Evolutionary conservation across 1,140 invertebrate species (phyloP), one percentile per base, ranked within the genome.

Genomic region (Coptotermes formosanus): DNA sequence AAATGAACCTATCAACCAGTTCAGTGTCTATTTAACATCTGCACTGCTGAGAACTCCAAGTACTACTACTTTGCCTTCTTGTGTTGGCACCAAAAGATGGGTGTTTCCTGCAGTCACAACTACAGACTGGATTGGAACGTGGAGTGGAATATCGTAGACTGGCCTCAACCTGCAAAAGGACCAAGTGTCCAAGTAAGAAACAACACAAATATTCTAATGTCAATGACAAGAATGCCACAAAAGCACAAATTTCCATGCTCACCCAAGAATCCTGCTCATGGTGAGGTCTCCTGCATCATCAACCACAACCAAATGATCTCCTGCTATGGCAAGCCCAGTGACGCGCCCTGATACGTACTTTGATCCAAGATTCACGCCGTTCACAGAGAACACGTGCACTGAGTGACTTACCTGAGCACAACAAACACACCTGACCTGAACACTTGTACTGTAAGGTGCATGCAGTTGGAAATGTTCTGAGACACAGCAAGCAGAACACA

Each of bases 31-130:
- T 30, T 75, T 75, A 75, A 8, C 1, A n/a, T 75, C 64, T 30
- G 4, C 6, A 75, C 25, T 75, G n/a, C n/a, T 11, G 12, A 75
- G 64, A 16, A 84, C 83, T 52, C 83, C 83, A 9, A 94, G 91
- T 30, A 94, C 93, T 45, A 94, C 93, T 6, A 94, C 89, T 85
- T 93, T 94, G 1, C 94, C 94, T 89, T 95, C 94, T 25, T 91
- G 89, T 0, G 94, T 89, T 3, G 93, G 93, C 11, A 92, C 93
- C 85, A 95, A 89, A 84, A 95, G 91, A 88, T 95, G 94, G 45
- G 93, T 94, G 88, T 93, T 93, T 81, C 91, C 91, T 43, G 91
- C 91, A 21, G 94, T 93, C 7, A 94, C 91, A 48, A 93, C 90
- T 44, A 94, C 89, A 85, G 92, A 92, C 87, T 92, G 92, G 69